Percentiles rank a stretch among this genome's conserved stretches.
phyloP scores from a whole-genome alignment of 2,797 vertebrate species.

The Coregonus suidteri region DNA sequence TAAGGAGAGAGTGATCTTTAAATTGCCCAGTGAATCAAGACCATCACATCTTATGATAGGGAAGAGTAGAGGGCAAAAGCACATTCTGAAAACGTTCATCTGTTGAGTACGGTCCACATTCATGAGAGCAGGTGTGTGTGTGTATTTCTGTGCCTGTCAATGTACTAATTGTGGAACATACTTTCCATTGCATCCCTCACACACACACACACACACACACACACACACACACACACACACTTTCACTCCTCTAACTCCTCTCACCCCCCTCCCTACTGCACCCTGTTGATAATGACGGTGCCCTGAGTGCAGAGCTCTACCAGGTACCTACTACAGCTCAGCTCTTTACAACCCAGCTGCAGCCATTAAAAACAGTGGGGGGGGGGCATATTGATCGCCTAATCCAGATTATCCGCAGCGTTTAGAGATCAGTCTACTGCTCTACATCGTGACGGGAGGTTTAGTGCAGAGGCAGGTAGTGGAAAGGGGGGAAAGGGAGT shows the following conservation, averaged over 20 bases:
- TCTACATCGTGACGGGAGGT: conserved; percentile 2
- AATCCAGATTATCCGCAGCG: conserved; percentile 53
- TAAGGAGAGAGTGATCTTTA: conserved; percentile 45
- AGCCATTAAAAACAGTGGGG: conserved; percentile 5
- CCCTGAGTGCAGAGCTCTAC: background rate
- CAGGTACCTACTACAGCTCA: background rate
- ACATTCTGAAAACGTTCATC: conserved; percentile 46
- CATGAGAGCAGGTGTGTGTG: background rate
- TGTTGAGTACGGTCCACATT: conserved; percentile 29
- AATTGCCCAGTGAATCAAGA: conserved; percentile 50
- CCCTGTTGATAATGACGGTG: background rate
- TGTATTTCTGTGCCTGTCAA: background rate
- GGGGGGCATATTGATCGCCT: conserved; percentile 3
- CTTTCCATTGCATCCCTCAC: too few relatives aligned
- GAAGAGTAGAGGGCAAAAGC: conserved; percentile 40
- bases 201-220: too few relatives aligned
- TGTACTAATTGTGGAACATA: too few relatives aligned
- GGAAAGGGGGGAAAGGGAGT: background rate
- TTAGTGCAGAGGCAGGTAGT: background rate
- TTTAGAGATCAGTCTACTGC: conserved; percentile 46
- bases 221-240: too few relatives aligned
- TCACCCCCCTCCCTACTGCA: too few relatives aligned
- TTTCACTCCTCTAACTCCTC: too few relatives aligned
- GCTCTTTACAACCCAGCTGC: conserved; percentile 11
- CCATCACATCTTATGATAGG: conserved; percentile 68